Conservation (phyloP, 2,888 invertebrate species). For the Acanthosepion pharaonis region DNA sequence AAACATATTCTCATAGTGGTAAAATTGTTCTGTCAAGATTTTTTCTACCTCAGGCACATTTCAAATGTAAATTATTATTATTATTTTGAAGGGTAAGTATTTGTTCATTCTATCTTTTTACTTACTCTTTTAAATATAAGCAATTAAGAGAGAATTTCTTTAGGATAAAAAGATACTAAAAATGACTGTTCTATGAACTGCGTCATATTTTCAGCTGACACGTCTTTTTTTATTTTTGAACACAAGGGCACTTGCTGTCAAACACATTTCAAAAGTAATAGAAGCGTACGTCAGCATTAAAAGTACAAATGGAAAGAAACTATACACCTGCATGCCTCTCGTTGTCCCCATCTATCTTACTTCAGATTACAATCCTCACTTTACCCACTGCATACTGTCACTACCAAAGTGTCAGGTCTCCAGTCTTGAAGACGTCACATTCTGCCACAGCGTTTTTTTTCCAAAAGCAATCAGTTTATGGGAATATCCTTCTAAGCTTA, state of each 20-base stretch:
- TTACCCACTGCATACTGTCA: background rate
- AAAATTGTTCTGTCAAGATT: too few species aligned
- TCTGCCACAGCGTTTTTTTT: background rate
- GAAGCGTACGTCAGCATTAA: background rate
- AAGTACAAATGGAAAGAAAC: constrained; percentile 33
- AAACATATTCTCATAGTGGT: too few species aligned
- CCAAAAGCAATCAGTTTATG: background rate
- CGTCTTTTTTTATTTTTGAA: background rate
- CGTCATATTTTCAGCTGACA: background rate
- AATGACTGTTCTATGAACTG: background rate
- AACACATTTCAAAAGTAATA: background rate
- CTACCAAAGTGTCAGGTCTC: background rate
- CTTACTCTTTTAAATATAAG: background rate
- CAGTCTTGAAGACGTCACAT: background rate
- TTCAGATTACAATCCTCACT: background rate
- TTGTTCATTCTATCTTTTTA: background rate
- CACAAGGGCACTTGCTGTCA: constrained; percentile 33
- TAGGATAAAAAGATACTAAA: background rate
- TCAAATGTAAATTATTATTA: too few species aligned
- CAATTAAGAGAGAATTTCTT: background rate
- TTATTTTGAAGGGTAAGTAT: background rate
- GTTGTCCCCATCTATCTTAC: background rate
- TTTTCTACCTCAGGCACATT: too few species aligned
- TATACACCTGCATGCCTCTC: too few species aligned
- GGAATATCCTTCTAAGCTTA: background rate